These are phyloP conservation scores for Smithornis capensis DNA, from an alignment of 2,113 vertebrate genomes.

Conservation along the genomic window DNA sequence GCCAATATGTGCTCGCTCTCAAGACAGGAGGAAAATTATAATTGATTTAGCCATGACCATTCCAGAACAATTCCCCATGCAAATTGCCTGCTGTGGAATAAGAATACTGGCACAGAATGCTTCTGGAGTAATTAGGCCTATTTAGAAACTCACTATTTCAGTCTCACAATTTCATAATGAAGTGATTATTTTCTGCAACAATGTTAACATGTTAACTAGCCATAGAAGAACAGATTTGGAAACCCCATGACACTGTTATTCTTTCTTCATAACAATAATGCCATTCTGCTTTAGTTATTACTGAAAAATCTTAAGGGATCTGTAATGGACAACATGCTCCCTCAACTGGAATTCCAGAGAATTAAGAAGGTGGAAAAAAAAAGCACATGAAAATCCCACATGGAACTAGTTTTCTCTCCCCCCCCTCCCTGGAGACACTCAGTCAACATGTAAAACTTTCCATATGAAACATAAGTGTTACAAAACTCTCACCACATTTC, in stretches of 20 bases:
- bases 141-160: not conserved
- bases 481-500: not conserved
- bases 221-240: conserved; percentile 1
- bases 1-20: not conserved
- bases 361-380: not conserved
- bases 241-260: not conserved
- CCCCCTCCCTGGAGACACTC: not conserved
- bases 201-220: not conserved
- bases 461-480: not conserved
- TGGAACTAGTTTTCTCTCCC: not conserved
- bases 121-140: not conserved
- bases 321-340: not conserved
- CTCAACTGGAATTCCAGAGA: not conserved
- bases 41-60: not conserved
- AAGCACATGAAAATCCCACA: not conserved
- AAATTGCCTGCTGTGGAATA: not conserved
- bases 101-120: not conserved
- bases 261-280: not conserved
- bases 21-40: not conserved
- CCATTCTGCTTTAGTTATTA: conserved; percentile 3
- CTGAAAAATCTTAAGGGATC: not conserved
- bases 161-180: not conserved
- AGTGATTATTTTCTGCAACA: conserved; percentile 9
- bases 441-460: not conserved
- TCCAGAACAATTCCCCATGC: not conserved